Evolutionary conservation across 2,888 invertebrate species (phyloP).

Genomic region (Metopia argyrocephala): DNA sequence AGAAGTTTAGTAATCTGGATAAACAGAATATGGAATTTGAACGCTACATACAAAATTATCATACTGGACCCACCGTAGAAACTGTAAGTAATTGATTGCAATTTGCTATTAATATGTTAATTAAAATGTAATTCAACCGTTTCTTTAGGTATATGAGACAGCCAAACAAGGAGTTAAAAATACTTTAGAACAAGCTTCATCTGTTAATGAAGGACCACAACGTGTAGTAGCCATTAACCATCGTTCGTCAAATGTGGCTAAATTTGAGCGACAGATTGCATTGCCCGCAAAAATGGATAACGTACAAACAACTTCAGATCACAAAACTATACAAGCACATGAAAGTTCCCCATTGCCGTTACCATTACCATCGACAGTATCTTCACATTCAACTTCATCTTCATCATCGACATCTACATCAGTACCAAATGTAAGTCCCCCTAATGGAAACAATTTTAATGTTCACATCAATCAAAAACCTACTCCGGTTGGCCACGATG

Average conservation of each 20-base stretch:
- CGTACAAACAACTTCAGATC: conserved; percentile 67
- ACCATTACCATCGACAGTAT: conserved; percentile 38
- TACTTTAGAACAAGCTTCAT: conserved; percentile 38
- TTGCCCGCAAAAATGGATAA: conserved; percentile 67
- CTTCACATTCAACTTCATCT: conserved; percentile 37
- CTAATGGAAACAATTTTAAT: conserved; percentile 37
- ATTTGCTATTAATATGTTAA: neutral
- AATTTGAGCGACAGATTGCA: conserved; percentile 74
- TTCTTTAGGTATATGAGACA: conserved; percentile 73
- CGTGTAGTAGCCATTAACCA: conserved; percentile 67
- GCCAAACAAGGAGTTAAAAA: conserved; percentile 71
- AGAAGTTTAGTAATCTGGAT: conserved; percentile 71
- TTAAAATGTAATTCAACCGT: neutral
- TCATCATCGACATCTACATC: conserved; percentile 23
- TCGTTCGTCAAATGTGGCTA: conserved; percentile 50
- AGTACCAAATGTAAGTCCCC: conserved; percentile 28
- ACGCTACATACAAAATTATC: conserved; percentile 75
- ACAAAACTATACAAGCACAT: conserved; percentile 39
- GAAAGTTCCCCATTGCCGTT: neutral
- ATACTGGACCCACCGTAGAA: conserved; percentile 76
- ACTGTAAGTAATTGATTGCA: conserved; percentile 69
- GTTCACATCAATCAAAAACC: conserved; percentile 43
- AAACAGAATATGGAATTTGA: conserved; percentile 76
- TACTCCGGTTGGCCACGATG: conserved; percentile 38
- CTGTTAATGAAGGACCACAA: conserved; percentile 58